Conservation (phyloP, 1,140 invertebrate species). For the Octopus bimaculoides region DNA sequence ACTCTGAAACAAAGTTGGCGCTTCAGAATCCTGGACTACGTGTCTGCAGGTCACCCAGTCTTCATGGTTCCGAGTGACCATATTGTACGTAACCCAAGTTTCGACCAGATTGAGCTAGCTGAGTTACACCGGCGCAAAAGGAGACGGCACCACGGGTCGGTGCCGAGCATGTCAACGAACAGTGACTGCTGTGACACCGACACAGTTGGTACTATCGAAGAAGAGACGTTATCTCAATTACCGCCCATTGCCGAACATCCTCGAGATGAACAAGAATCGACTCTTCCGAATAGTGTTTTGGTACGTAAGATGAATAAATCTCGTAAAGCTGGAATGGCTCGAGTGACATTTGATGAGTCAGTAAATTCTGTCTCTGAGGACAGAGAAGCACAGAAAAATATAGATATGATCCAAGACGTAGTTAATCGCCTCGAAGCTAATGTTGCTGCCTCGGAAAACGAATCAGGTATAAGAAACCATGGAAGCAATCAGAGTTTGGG, state of each 20-base stretch:
- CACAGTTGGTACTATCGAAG: conserved; percentile 26
- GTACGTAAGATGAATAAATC: conserved; percentile 22
- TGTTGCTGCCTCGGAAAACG: neutral
- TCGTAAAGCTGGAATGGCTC: conserved; percentile 26
- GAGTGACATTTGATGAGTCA: conserved; percentile 41
- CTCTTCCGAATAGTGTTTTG: conserved; percentile 11
- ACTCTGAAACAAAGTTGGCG: conserved; percentile 48
- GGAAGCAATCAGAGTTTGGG: conserved; percentile 15
- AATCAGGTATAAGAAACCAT: conserved; percentile 18
- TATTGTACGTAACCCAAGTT: conserved; percentile 31
- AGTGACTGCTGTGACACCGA: conserved; percentile 28
- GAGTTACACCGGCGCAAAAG: conserved; percentile 4
- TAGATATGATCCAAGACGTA: conserved; percentile 5
- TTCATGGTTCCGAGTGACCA: conserved; percentile 34
- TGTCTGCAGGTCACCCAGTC: conserved; percentile 35
- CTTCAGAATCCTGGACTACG: conserved; percentile 44
- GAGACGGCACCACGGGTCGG: conserved; percentile 10
- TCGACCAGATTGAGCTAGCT: conserved; percentile 25
- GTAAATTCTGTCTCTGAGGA: conserved; percentile 26
- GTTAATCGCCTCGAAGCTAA: conserved; percentile 11
- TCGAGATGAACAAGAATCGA: conserved; percentile 20
- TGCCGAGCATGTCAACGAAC: conserved; percentile 24
- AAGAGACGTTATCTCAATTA: conserved; percentile 23
- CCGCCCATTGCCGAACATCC: conserved; percentile 24
- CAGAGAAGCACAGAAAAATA: conserved; percentile 11